These are phyloP conservation scores for Diploscapter pachys DNA, from an alignment of 1,140 invertebrate genomes.

Conservation along the genomic window DNA sequence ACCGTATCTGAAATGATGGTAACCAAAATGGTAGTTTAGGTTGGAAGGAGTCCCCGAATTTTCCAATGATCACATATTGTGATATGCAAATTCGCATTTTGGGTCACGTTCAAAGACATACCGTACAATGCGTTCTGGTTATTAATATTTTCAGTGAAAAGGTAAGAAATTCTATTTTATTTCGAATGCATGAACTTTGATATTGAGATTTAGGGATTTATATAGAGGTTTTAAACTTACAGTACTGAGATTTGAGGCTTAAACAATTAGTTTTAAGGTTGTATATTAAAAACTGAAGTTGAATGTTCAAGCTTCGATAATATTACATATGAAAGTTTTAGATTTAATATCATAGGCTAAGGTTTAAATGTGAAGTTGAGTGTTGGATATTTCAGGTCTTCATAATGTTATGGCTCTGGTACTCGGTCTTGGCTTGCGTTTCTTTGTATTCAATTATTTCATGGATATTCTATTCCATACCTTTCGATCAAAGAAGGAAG, in stretches of 20 bases:
- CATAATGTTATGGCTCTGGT: slow-evolving; percentile 64
- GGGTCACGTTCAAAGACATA: slow-evolving; percentile 60
- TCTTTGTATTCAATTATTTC: slow-evolving; percentile 57
- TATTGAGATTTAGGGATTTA: no score
- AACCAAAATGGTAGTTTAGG: slow-evolving; percentile 37
- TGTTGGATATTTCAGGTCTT: slow-evolving; percentile 49
- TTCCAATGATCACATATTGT: slow-evolving; percentile 60
- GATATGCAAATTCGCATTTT: slow-evolving; percentile 64
- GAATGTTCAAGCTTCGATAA: no score
- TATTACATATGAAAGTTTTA: no score
- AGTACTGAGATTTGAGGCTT: no score
- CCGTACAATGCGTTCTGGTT: slow-evolving; percentile 61
- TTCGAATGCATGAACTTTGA: no score
- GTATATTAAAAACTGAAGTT: no score
- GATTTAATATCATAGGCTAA: no score
- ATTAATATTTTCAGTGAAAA: slow-evolving; percentile 62
- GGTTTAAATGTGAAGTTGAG: no score
- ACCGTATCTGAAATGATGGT: slow-evolving; percentile 5
- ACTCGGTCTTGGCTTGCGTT: slow-evolving; percentile 61
- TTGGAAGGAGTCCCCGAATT: slow-evolving; percentile 59
- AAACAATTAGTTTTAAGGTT: no score
- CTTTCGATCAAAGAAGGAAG: slow-evolving; percentile 46
- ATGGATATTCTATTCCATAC: slow-evolving; percentile 46
- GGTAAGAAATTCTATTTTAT: slow-evolving; percentile 24
- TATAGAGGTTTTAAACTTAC: no score